Percentiles rank a stretch among this genome's conserved stretches.
Conservation (phyloP, 2,888 invertebrate genomes). For the Idaea straminata region DNA sequence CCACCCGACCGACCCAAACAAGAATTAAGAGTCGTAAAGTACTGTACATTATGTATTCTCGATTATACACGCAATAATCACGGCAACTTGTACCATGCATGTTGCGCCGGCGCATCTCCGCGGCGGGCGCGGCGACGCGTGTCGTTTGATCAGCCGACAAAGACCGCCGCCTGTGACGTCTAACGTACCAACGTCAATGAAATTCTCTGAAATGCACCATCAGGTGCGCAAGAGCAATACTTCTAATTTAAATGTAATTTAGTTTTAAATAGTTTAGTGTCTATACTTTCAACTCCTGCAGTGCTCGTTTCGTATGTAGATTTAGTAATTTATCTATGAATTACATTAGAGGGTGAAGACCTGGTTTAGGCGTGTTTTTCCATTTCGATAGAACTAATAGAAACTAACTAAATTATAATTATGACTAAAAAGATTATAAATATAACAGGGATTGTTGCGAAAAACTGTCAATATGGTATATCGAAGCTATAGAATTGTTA, state of each 20-base stretch:
- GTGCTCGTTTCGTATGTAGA: neutral
- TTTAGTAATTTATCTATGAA: conserved; percentile 20
- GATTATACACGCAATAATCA: conserved; percentile 14
- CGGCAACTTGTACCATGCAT: conserved; percentile 21
- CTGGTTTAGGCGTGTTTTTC: neutral
- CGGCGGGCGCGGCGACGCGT: conserved; percentile 50
- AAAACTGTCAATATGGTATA: too few species aligned
- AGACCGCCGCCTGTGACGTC: conserved; percentile 51
- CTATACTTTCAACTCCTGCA: neutral
- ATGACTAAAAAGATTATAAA: too few species aligned
- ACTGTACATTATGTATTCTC: conserved; percentile 2
- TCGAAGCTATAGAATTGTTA: too few species aligned
- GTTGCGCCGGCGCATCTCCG: conserved; percentile 37
- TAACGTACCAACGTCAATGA: conserved; percentile 10
- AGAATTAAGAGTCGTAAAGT: neutral
- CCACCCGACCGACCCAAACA: neutral
- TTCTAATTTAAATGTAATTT: neutral
- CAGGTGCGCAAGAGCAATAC: neutral
- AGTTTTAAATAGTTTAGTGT: neutral
- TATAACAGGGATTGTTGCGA: too few species aligned
- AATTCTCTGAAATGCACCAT: conserved; percentile 9
- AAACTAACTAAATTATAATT: too few species aligned
- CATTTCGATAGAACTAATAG: too few species aligned
- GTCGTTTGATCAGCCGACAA: conserved; percentile 73
- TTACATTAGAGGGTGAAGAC: neutral